Conservation (phyloP, 2,113 vertebrate species). For the Podarcis raffonei region DNA sequence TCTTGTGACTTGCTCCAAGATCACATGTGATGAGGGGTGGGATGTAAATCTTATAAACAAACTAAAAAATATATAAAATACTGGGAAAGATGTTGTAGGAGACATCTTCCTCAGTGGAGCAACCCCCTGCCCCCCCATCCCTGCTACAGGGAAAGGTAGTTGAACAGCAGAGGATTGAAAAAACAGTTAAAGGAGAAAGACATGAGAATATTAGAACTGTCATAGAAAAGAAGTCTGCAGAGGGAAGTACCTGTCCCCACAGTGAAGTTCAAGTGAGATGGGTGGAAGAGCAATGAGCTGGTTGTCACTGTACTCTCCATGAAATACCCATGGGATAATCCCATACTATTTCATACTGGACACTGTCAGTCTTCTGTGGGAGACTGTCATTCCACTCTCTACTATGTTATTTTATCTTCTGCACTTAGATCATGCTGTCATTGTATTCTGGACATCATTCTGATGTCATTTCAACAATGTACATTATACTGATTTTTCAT, state of each 20-base stretch:
- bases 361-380: background rate
- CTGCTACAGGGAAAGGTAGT: background rate
- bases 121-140: background rate
- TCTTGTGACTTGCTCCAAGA: too few species aligned
- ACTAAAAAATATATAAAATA: too few species aligned
- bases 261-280: background rate
- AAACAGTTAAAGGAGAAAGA: background rate
- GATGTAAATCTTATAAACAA: too few species aligned
- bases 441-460: background rate
- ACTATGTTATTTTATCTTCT: slow-evolving; percentile 11
- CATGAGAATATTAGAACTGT: background rate
- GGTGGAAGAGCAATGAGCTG: slow-evolving; percentile 1
- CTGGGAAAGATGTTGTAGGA: background rate
- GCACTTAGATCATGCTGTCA: slow-evolving; percentile 10
- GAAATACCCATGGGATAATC: slow-evolving; percentile 10
- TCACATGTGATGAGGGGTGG: too few species aligned
- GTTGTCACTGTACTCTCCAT: background rate
- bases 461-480: background rate
- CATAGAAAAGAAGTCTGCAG: background rate
- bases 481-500: slow-evolving; percentile 1
- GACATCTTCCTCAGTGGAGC: background rate
- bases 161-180: background rate
- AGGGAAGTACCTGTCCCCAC: background rate
- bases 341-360: slow-evolving; percentile 10
- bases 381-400: slow-evolving; percentile 1